phyloP scores from a whole-genome alignment of 1,140 invertebrate genomes.

The Pogonomyrmex barbatus region DNA sequence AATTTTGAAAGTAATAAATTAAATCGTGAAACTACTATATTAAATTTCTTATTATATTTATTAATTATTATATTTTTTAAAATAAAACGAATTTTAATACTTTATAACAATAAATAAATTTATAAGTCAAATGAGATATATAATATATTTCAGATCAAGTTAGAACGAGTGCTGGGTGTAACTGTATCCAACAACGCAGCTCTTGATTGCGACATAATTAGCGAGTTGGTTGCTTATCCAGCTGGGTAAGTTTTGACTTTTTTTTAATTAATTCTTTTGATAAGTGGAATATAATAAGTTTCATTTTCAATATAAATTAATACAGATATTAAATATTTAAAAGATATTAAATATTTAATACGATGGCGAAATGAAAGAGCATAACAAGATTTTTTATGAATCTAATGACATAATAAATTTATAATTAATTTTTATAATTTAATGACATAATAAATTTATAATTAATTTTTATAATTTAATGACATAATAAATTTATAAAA shows the following conservation, averaged over 20 bases:
- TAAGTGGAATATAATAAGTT: background rate
- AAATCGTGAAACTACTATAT: too few species aligned
- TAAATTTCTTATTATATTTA: too few species aligned
- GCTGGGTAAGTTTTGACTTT: conserved; percentile 92
- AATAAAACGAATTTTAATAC: background rate
- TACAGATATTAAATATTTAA: background rate
- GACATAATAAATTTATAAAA: too few species aligned
- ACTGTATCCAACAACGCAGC: conserved; percentile 97
- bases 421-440: background rate
- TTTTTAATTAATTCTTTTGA: conserved; percentile 26
- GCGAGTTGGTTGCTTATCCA: conserved; percentile 96
- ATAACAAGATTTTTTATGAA: background rate
- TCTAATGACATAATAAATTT: background rate
- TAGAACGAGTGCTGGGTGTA: conserved; percentile 96
- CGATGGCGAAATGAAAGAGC: too few species aligned
- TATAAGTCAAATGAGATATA: too few species aligned
- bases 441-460: background rate
- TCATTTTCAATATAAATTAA: background rate
- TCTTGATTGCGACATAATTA: conserved; percentile 94
- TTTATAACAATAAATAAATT: background rate
- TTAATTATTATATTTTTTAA: too few species aligned
- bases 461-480: background rate
- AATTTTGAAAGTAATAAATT: too few species aligned
- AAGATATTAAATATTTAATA: background rate
- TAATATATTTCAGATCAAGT: conserved; percentile 92